A percentile compares a stretch with the other conserved stretches of the same genome.
Evolutionary conservation across 1,140 invertebrate species (phyloP).

Genomic region (Triops cancriformis): DNA sequence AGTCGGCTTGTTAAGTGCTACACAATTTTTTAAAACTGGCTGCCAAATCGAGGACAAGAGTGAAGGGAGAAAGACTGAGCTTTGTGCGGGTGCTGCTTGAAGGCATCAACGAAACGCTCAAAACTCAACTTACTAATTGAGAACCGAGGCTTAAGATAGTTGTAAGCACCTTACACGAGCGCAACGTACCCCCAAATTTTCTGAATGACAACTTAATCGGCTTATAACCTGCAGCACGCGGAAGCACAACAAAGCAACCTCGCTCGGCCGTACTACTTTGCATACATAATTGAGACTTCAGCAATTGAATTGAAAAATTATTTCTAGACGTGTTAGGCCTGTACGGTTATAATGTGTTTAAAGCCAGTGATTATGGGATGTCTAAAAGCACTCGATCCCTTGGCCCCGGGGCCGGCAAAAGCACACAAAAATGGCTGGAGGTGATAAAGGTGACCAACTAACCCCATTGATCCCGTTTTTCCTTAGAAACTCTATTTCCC

Average conservation of each 20-base stretch:
- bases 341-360: background rate
- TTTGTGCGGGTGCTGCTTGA: background rate
- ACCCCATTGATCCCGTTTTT: background rate
- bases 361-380: background rate
- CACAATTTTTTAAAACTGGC: background rate
- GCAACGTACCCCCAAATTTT: too few species aligned
- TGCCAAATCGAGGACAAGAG: slow-evolving; percentile 9
- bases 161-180: too few species aligned
- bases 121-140: too few species aligned
- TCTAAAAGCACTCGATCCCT: background rate
- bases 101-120: background rate
- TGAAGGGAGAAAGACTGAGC: background rate
- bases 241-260: too few species aligned
- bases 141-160: too few species aligned
- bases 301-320: too few species aligned
- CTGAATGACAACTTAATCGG: too few species aligned
- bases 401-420: background rate
- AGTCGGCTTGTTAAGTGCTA: background rate
- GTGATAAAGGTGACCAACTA: background rate
- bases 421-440: background rate
- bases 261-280: too few species aligned
- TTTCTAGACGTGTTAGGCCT: too few species aligned
- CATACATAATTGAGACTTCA: too few species aligned
- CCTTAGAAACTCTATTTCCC: background rate
- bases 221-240: too few species aligned